phyloP scores from a whole-genome alignment of 2,888 invertebrate species.

The Parnassius glacialis region DNA sequence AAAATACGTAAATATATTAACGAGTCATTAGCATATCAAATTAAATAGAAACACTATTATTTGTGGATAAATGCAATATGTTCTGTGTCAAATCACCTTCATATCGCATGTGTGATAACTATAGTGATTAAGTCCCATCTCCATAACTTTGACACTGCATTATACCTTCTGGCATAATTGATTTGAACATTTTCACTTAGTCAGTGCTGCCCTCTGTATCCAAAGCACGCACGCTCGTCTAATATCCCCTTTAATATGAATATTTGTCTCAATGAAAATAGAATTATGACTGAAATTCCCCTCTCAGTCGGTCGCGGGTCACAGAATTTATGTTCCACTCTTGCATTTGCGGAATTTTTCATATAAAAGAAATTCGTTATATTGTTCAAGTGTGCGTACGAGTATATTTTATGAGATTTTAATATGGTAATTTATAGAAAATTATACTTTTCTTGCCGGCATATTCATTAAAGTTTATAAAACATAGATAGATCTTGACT shows the following conservation, averaged over 20 bases:
- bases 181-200: constrained; percentile 47
- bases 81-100: not conserved
- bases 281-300: constrained; percentile 67
- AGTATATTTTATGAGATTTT: not conserved
- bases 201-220: constrained; percentile 52
- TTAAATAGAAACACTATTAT: too few relatives aligned
- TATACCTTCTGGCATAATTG: constrained; percentile 45
- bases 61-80: too few relatives aligned
- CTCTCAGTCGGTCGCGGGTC: constrained; percentile 47
- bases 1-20: too few relatives aligned
- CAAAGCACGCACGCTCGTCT: constrained; percentile 55
- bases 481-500: too few relatives aligned
- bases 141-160: constrained; percentile 44
- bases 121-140: constrained; percentile 34
- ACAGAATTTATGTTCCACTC: constrained; percentile 62
- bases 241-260: constrained; percentile 65
- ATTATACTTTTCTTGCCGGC: too few relatives aligned
- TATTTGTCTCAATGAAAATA: constrained; percentile 79
- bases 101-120: constrained; percentile 26
- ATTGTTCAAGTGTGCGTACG: constrained; percentile 23
- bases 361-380: constrained; percentile 57
- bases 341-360: constrained; percentile 63
- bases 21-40: too few relatives aligned
- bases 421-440: too few relatives aligned
- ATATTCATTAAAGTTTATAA: too few relatives aligned